Base-by-base conservation (phyloP, 2,888 invertebrate genomes). In the Torymus aiolomorphi region DNA sequence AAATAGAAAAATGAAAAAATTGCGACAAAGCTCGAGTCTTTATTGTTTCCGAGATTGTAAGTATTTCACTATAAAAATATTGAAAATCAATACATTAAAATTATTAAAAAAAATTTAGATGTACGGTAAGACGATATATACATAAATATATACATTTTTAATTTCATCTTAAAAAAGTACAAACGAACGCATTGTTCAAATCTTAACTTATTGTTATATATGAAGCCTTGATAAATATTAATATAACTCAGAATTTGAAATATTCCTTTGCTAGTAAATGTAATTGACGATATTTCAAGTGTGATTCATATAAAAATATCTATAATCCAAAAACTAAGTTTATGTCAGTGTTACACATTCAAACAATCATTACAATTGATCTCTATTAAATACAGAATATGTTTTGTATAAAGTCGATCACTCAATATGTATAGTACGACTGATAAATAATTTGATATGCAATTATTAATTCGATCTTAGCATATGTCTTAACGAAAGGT, bases 81-180 rank as follows among this genome's bases (percentile, higher is more conserved):
- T 14, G 51, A 8, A 42, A 42, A 42, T 42, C 42, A 42, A 42
- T 8, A 42, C 42, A 42, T 20, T 42, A 42, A 56, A n/a, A 56
- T 57, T n/a, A 16, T 16, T 66, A n/a, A 76, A 67, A 31, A 66
- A 67, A 31, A 52, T 18, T 31, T 66, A 62, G 18, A 42, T 42
- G 14, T 56, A 76, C 18, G 42, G 51, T 20, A 61, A 51, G 42
- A 66, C 42, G 11, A 54, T 69, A 76, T 67, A 76, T 75, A 75
- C 67, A 70, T 62, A 76, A 42, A 16, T 76, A 76, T 76, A 59
- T 70, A 76, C 69, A 76, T 14, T 62, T 76, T 52, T 62, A 70
- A 69, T 62, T 61, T 69, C 14, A n/a, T 31, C 11, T 59, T n/a
- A 51, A 69, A 75, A 74, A 66, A 42, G 13, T 42, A 75, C 51